Evolutionary conservation across 2,113 vertebrate species (phyloP), one percentile per base, ranked within the genome.

Genomic region (Halichoerus grypus): DNA sequence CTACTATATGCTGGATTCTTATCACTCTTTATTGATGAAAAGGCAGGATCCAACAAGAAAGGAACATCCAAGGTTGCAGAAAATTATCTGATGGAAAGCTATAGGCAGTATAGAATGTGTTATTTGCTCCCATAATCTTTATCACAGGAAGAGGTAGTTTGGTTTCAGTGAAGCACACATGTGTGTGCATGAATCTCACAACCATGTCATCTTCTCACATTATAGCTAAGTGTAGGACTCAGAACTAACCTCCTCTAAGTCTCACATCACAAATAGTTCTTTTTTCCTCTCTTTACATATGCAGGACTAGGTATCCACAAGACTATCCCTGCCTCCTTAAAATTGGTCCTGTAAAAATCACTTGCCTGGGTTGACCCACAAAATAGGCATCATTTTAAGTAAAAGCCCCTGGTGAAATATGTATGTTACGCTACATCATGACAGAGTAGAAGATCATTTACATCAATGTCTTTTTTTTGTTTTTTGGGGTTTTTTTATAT

Each of bases 101-200:
- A 53, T 9, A 46, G 6, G 19, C 33, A 31, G 15, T 5, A 33
- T 3, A 26, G 5, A 79, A 67, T 69, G 22, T 79, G 9, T 63
- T 36, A 28, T 42, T 91, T 86, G n/a, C 4, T 14, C 9, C n/a
- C 36, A 18, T 81, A 65, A 51, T 59, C 18, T 53, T 93, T 53
- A 4, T 4, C 69, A 24, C 4, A 92, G 26, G 13, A 95, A 49
- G 36, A 67, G 5, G 13, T 18, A 31, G 2, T 77, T 5, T 57
- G 5, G 6, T 71, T 71, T 67, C 22, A 15, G 6, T 6, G 22
- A 57, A 49, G 15, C 6, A 51, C 7, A 22, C 12, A 72, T 1
- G n/a, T 2, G 4, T 2, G 0, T 71, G 16, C 6, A 6, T 9
- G 11, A 19, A 61, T 28, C n/a, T 33, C 3, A n/a, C 77, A 57